These are phyloP conservation scores for Criorhina ranunculi DNA, from an alignment of 2,888 invertebrate genomes.

Conservation along the genomic window DNA sequence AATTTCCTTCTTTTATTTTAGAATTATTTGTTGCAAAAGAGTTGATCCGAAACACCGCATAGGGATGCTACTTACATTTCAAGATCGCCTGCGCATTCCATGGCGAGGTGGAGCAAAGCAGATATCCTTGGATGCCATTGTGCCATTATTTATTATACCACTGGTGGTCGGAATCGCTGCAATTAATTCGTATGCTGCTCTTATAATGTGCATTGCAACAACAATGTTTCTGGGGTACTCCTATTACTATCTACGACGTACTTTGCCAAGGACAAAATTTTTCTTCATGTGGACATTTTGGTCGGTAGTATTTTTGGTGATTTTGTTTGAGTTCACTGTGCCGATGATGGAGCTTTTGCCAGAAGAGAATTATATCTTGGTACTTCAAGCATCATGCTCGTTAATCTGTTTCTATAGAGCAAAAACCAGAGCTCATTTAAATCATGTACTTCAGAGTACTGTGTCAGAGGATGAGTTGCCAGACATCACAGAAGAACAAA, in stretches of 20 bases:
- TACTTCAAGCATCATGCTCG: slow-evolving; percentile 81
- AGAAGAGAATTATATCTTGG: slow-evolving; percentile 87
- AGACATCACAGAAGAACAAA: slow-evolving; percentile 81
- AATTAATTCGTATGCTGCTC: slow-evolving; percentile 83
- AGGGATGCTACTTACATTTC: slow-evolving; percentile 85
- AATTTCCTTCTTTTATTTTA: slow-evolving; percentile 44
- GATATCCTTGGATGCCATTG: slow-evolving; percentile 85
- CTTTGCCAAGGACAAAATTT: slow-evolving; percentile 87
- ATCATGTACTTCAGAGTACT: slow-evolving; percentile 81
- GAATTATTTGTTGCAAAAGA: slow-evolving; percentile 79
- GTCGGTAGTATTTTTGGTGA: slow-evolving; percentile 88
- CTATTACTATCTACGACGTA: slow-evolving; percentile 79
- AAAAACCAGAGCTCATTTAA: slow-evolving; percentile 80
- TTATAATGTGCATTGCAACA: slow-evolving; percentile 81
- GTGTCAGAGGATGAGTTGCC: slow-evolving; percentile 82
- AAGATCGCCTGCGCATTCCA: slow-evolving; percentile 86
- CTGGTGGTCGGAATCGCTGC: slow-evolving; percentile 85
- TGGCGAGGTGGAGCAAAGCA: slow-evolving; percentile 87
- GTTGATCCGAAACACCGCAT: slow-evolving; percentile 78
- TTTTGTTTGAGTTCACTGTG: slow-evolving; percentile 90
- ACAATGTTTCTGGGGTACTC: slow-evolving; percentile 80
- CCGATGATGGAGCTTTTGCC: slow-evolving; percentile 89
- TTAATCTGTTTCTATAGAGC: slow-evolving; percentile 80
- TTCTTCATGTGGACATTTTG: slow-evolving; percentile 91
- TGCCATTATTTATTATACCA: slow-evolving; percentile 85